These are phyloP conservation scores for Pogona vitticeps DNA, from an alignment of 2,113 vertebrate genomes.

Conservation along the genomic window DNA sequence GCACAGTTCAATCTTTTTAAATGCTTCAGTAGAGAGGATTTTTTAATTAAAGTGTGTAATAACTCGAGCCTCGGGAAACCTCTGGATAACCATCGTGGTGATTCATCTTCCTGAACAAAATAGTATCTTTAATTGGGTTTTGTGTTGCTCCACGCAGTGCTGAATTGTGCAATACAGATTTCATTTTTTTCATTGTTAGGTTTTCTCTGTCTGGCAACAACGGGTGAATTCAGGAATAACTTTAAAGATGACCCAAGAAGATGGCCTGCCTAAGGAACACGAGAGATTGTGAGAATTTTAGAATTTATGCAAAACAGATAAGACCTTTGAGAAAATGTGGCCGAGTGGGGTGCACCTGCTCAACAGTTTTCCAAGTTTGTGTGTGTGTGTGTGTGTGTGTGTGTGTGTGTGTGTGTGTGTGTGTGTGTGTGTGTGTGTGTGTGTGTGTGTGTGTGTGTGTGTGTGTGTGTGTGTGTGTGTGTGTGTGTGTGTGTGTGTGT, in stretches of 20 bases:
- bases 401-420: no score
- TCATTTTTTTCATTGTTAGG: constrained; percentile 74
- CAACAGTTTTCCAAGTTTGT: no score
- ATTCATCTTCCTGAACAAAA: neutral
- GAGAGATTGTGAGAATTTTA: constrained; percentile 89
- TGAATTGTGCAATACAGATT: neutral
- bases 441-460: no score
- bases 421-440: no score
- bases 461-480: no score
- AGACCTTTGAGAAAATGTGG: neutral
- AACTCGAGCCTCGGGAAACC: neutral
- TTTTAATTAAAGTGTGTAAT: neutral
- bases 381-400: no score
- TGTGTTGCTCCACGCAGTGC: neutral
- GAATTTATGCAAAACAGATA: no score
- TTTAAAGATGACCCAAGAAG: constrained; percentile 82
- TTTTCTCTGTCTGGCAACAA: constrained; percentile 86
- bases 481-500: no score
- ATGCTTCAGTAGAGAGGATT: neutral
- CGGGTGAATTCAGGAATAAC: constrained; percentile 77
- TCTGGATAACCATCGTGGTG: neutral
- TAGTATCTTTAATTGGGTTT: neutral
- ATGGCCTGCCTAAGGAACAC: constrained; percentile 83
- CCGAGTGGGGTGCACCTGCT: neutral
- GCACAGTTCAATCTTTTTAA: neutral